Percentiles rank a stretch among this genome's conserved stretches.
Conservation (phyloP, 2,888 invertebrate genomes). For the Macrosiphum euphorbiae region DNA sequence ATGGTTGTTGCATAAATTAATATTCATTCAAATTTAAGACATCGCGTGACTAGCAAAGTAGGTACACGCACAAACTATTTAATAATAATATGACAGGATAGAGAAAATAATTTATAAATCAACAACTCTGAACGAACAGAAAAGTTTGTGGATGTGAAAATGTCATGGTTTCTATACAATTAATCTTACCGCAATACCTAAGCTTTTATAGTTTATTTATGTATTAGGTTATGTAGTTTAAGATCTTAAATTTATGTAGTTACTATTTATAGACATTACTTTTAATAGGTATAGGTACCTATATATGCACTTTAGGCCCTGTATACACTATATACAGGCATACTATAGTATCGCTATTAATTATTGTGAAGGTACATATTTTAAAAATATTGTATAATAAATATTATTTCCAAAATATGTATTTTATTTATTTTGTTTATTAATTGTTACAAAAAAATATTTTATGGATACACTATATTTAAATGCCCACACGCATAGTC, state of each 20-base stretch:
- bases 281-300: too few relatives aligned
- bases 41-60: conserved; percentile 33
- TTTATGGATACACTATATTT: not conserved
- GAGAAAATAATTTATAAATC: not conserved
- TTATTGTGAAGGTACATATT: not conserved
- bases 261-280: not conserved
- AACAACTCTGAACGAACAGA: not conserved
- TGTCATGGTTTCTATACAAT: not conserved
- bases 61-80: not conserved
- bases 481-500: not conserved
- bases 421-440: not conserved
- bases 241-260: not conserved
- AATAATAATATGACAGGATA: not conserved
- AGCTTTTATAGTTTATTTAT: not conserved
- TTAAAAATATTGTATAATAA: not conserved
- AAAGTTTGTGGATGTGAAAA: not conserved
- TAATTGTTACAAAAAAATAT: not conserved
- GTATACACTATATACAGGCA: not conserved
- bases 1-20: conserved; percentile 10
- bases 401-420: not conserved
- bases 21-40: not conserved
- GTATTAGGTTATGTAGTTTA: not conserved
- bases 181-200: not conserved
- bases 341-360: not conserved
- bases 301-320: not conserved